phyloP scores from a whole-genome alignment of 2,888 invertebrate species.

The Amiota communis region DNA sequence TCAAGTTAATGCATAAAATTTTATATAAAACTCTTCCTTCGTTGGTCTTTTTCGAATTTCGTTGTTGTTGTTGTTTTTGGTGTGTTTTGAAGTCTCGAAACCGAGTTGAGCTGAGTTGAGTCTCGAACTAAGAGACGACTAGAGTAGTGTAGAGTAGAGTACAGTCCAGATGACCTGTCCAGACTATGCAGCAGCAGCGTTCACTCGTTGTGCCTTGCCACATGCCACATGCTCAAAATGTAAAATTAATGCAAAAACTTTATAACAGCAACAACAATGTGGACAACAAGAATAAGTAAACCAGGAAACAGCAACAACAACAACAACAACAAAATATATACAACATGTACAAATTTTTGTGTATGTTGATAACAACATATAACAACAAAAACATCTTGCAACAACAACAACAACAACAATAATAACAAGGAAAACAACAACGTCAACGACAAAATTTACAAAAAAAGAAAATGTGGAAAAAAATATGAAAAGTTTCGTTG shows the following conservation, averaged over 20 bases:
- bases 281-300: conserved; percentile 6
- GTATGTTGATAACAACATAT: not conserved
- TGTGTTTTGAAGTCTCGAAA: too few relatives aligned
- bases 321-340: conserved; percentile 29
- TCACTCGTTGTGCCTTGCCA: not conserved
- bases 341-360: not conserved
- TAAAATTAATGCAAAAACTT: conserved; percentile 69
- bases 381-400: not conserved
- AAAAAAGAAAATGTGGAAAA: too few relatives aligned
- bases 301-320: conserved; percentile 32
- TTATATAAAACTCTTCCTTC: conserved; percentile 3
- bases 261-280: conserved; percentile 49
- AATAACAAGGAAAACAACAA: conserved; percentile 48
- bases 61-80: too few relatives aligned
- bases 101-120: too few relatives aligned
- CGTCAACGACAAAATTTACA: conserved; percentile 33
- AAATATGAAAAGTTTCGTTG: conserved; percentile 20
- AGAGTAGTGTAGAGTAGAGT: too few relatives aligned
- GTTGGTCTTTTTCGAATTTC: not conserved
- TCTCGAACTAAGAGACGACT: too few relatives aligned
- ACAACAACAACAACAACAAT: conserved; percentile 1
- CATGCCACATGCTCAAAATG: conserved; percentile 50
- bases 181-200: not conserved
- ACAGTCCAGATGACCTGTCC: not conserved
- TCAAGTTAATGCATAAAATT: conserved; percentile 18